phyloP scores from a whole-genome alignment of 2,113 vertebrate genomes.

The Epinephelus fuscoguttatus region DNA sequence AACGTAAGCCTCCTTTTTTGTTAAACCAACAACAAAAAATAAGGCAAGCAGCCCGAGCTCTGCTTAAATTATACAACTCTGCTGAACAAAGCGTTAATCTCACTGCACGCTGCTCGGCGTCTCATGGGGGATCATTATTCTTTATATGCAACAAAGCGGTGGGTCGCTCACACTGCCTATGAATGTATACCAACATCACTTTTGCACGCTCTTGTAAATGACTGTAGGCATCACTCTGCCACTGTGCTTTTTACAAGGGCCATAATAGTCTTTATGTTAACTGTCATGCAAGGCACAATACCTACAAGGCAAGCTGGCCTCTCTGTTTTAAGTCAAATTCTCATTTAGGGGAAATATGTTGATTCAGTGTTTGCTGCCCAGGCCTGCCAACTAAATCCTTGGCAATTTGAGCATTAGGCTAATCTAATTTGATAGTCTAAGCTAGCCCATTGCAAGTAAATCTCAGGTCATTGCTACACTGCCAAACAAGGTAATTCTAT shows the following conservation, averaged over 20 bases:
- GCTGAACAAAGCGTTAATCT: conserved; percentile 65
- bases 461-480: conserved; percentile 30
- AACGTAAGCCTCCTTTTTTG: background rate
- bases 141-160: conserved; percentile 55
- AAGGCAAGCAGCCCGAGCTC: conserved; percentile 10
- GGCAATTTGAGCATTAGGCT: conserved; percentile 15
- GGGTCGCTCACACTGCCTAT: conserved; percentile 1
- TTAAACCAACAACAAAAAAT: conserved; percentile 29
- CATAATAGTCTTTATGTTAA: conserved; percentile 1
- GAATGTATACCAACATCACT: conserved; percentile 16
- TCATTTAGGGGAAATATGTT: conserved; percentile 7
- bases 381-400: conserved; percentile 33
- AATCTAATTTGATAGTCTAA: conserved; percentile 50
- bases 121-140: conserved; percentile 75
- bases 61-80: conserved; percentile 38
- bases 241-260: conserved; percentile 1
- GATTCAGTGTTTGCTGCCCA: conserved; percentile 11
- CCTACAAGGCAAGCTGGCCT: background rate
- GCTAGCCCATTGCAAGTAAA: conserved; percentile 2
- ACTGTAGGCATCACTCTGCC: background rate
- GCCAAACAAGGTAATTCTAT: conserved; percentile 58
- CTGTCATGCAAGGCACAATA: background rate
- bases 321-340: background rate
- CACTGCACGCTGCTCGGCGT: conserved; percentile 15
- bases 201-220: conserved; percentile 32